A percentile compares a stretch with the other conserved stretches of the same genome.
Evolutionary conservation across 2,113 vertebrate genomes (phyloP).

Genomic region (Herpetotheres cachinnans): DNA sequence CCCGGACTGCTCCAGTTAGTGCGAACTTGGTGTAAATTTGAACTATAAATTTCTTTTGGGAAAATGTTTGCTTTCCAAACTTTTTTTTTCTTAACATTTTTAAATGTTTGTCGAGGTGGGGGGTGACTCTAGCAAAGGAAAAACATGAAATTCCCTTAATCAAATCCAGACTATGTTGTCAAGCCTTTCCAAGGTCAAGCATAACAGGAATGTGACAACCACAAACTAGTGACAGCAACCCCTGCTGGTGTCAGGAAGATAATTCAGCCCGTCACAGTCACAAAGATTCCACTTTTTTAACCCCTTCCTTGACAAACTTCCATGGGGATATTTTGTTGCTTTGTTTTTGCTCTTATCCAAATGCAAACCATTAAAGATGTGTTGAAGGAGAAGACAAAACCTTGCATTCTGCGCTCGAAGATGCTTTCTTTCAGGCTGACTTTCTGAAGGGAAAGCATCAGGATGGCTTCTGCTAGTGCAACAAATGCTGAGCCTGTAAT

Average conservation of each 20-base stretch:
- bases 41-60: slow-evolving; percentile 81
- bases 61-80: slow-evolving; percentile 76
- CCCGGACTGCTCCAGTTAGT: slow-evolving; percentile 73
- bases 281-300: slow-evolving; percentile 10
- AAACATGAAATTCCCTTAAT: slow-evolving; percentile 76
- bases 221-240: slow-evolving; percentile 66
- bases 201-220: slow-evolving; percentile 69
- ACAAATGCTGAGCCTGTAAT: not conserved
- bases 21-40: slow-evolving; percentile 80
- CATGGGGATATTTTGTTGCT: accelerated
- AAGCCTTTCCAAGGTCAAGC: slow-evolving; percentile 74
- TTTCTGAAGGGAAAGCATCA: not conserved
- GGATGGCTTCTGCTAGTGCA: not conserved
- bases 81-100: slow-evolving; percentile 64
- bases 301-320: not conserved
- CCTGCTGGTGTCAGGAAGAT: slow-evolving; percentile 65
- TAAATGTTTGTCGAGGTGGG: slow-evolving; percentile 77
- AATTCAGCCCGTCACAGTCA: slow-evolving; percentile 38
- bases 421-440: not conserved
- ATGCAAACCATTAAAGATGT: not conserved
- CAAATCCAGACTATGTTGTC: slow-evolving; percentile 72
- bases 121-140: slow-evolving; percentile 75
- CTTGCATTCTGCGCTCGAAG: not conserved
- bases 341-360: not conserved
- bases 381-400: not conserved